Base-by-base conservation (phyloP, 2,888 invertebrate genomes). In the Hylaea fasciaria region DNA sequence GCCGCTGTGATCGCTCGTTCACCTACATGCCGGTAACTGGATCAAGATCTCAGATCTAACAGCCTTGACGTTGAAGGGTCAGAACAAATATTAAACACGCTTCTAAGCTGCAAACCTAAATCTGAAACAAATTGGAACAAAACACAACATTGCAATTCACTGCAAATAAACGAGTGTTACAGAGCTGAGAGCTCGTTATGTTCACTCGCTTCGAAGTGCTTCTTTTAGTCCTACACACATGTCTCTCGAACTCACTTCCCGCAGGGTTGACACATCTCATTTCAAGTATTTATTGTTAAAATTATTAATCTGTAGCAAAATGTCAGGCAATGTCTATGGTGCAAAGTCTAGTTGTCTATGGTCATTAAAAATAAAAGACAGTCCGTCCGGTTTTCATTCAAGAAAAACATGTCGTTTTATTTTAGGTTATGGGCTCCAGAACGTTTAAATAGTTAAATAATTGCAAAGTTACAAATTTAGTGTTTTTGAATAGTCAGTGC, bases 1-100 rank as follows among this genome's bases (percentile, higher is more conserved):
- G 16, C 52, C 47, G 60, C 60, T 60, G 51, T 55, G 62, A 64
- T 66, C 60, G 58, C 56, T 52, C 64, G 35, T 58, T 62, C 62
- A 61, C 66, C 66, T 60, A 68, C 62, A 68, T 56, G 46, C 59
- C 53, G 52, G 40, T 46, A 61, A 63, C 66, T 62, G 57, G 59
- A 66, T 65, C 62, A 69, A 56, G 57, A 65, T 5, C 53, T 57
- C 56, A 45, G 45, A 57, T 62, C 56, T 29, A 0, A 37, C 47
- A 32, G 45, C 50, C 57, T 58, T 50, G 16, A 59, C 47, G 37
- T 28, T 47, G 10, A 22, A 22, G 14, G 46, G 40, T 52, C 41
- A 40, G 17, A 11, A 16, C 10, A n/a, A n/a, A 5, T 13, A 17
- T 43, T 14, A 16, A 8, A 2, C 8, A 10, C n/a, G 9, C 5